Conservation (phyloP, 2,797 vertebrate genomes). For the Oreortyx pictus region DNA sequence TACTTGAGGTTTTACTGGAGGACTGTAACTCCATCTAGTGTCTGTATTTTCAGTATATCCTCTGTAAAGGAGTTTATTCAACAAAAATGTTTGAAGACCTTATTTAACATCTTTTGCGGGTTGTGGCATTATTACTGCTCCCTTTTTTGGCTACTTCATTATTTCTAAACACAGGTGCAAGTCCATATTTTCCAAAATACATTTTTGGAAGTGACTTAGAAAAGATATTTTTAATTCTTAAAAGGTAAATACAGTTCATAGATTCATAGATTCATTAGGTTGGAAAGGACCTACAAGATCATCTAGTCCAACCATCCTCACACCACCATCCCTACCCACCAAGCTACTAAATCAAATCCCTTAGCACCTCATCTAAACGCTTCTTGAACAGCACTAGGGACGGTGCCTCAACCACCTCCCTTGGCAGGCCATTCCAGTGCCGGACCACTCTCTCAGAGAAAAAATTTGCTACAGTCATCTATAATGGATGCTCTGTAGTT, state of each 20-base stretch:
- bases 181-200: background rate
- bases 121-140: background rate
- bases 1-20: background rate
- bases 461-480: background rate
- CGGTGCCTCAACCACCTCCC: too few relatives aligned
- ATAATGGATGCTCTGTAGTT: background rate
- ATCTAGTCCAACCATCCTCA: too few relatives aligned
- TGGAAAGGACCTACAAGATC: too few relatives aligned
- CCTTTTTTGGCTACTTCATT: background rate
- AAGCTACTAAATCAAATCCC: too few relatives aligned
- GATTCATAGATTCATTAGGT: too few relatives aligned
- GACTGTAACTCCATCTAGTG: constrained; percentile 65
- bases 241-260: background rate
- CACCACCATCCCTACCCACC: too few relatives aligned
- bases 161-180: background rate
- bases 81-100: background rate
- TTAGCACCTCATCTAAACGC: too few relatives aligned
- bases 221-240: background rate
- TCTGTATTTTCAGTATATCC: background rate
- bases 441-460: too few relatives aligned
- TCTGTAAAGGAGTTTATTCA: background rate
- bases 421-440: too few relatives aligned
- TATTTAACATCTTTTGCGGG: background rate
- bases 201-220: background rate
- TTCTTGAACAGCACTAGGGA: too few relatives aligned